Evolutionary conservation across 2,888 invertebrate species (phyloP).

Genomic region (Phytoseiulus persimilis): DNA sequence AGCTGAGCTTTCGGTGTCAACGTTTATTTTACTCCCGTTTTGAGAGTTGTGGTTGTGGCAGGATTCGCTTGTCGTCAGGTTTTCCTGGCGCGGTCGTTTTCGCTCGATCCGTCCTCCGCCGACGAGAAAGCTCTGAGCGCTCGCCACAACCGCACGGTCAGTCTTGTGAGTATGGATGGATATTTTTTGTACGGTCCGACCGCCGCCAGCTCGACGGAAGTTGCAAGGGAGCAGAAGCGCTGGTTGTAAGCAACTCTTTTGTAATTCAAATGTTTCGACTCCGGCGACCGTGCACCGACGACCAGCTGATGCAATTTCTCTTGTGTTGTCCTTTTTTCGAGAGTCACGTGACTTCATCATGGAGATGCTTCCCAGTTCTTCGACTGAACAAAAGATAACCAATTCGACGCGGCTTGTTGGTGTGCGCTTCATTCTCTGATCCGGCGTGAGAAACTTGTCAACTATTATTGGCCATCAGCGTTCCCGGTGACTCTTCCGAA

Average conservation of each 20-base stretch:
- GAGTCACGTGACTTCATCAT: background rate
- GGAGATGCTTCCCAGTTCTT: background rate
- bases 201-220: background rate
- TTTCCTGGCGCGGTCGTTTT: background rate
- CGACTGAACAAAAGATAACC: background rate
- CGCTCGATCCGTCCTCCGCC: background rate
- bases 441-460: background rate
- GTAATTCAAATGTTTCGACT: background rate
- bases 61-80: background rate
- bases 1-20: background rate
- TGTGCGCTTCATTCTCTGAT: background rate
- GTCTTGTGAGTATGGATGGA: background rate
- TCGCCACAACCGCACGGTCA: background rate
- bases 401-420: background rate
- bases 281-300: background rate
- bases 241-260: background rate
- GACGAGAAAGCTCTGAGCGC: background rate
- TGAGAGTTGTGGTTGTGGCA: background rate
- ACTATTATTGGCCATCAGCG: background rate
- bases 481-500: too few relatives aligned
- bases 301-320: constrained; percentile 5
- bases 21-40: background rate
- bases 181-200: background rate
- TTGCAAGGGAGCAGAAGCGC: background rate
- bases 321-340: background rate